These are phyloP conservation scores for Drosophila testacea DNA, from an alignment of 2,888 invertebrate genomes.

Conservation along the genomic window DNA sequence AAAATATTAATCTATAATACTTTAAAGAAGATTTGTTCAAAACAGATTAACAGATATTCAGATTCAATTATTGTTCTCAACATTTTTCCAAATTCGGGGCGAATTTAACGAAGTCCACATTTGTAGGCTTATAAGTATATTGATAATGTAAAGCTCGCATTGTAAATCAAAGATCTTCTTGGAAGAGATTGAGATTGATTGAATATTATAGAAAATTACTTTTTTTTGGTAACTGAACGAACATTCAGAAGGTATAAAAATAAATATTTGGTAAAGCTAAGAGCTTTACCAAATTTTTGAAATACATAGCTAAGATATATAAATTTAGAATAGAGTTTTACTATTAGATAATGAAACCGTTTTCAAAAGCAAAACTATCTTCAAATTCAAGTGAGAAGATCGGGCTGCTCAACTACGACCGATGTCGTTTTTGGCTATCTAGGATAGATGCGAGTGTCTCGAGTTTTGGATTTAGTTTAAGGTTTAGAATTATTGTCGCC, in stretches of 20 bases:
- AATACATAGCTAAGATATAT: background rate
- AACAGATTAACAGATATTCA: background rate
- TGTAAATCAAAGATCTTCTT: too few relatives aligned
- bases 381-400: background rate
- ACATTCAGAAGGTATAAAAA: too few relatives aligned
- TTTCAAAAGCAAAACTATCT: background rate
- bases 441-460: constrained; percentile 71
- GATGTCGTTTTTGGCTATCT: constrained; percentile 61
- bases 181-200: too few relatives aligned
- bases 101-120: too few relatives aligned
- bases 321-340: background rate
- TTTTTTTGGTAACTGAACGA: too few relatives aligned
- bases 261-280: too few relatives aligned
- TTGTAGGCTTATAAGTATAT: too few relatives aligned
- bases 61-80: too few relatives aligned
- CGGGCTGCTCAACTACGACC: constrained; percentile 14
- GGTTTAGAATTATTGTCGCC: constrained; percentile 73
- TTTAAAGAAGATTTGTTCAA: background rate
- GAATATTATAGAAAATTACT: too few relatives aligned
- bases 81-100: too few relatives aligned
- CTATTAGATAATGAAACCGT: constrained; percentile 13
- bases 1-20: background rate
- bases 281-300: too few relatives aligned
- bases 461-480: constrained; percentile 54
- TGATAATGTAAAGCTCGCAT: too few relatives aligned